Evolutionary conservation across 2,888 invertebrate species (phyloP).

Genomic region (Nipponacmea schrenckii): DNA sequence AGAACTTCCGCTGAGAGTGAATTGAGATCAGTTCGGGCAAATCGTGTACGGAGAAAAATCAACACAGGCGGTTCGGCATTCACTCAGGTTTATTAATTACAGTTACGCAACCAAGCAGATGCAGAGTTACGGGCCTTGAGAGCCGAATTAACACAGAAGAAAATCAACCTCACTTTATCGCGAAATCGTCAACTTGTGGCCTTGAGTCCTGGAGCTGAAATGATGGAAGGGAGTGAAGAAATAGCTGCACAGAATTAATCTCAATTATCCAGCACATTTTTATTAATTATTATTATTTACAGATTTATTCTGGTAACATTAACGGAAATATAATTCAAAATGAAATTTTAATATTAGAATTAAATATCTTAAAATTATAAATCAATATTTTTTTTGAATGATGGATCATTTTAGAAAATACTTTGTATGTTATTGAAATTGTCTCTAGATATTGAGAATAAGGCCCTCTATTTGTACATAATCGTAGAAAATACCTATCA

Average conservation of each 20-base stretch:
- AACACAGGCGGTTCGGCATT: conserved; percentile 45
- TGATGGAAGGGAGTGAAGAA: not conserved
- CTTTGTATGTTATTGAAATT: no score
- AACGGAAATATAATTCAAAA: no score
- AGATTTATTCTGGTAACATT: no score
- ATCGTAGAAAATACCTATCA: no score
- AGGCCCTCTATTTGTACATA: no score
- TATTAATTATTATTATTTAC: no score
- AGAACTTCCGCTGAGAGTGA: conserved; percentile 69
- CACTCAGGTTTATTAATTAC: conserved; percentile 38
- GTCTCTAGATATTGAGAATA: no score
- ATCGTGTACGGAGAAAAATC: conserved; percentile 69
- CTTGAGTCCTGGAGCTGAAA: conserved; percentile 24
- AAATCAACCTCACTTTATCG: conserved; percentile 69
- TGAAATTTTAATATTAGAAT: no score
- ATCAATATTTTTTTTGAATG: no score
- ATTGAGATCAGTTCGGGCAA: conserved; percentile 66
- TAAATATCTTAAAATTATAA: no score
- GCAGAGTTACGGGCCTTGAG: conserved; percentile 70
- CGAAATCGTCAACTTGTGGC: conserved; percentile 63
- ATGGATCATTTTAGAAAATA: no score
- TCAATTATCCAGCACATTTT: no score
- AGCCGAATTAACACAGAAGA: conserved; percentile 70
- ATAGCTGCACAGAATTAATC: not conserved
- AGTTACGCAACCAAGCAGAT: conserved; percentile 71